Conservation (phyloP, 2,888 invertebrate genomes). For the Lithodes maja region DNA sequence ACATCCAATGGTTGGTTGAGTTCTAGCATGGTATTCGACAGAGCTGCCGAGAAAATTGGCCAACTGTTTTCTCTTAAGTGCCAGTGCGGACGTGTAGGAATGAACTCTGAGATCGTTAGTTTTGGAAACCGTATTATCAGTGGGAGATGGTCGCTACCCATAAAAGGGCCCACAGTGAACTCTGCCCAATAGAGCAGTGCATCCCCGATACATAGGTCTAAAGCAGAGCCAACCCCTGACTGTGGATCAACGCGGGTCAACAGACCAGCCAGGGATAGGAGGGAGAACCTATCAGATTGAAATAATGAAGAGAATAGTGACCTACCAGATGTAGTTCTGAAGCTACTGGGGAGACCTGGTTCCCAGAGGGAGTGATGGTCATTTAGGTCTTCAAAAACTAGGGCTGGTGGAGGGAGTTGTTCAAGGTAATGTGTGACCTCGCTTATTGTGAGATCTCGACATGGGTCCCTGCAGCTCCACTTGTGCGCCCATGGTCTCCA, state of each 20-base stretch:
- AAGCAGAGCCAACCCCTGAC: background rate
- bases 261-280: background rate
- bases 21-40: background rate
- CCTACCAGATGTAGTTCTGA: background rate
- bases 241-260: background rate
- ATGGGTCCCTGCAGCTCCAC: too few species aligned
- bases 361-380: background rate
- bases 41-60: background rate
- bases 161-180: background rate
- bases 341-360: background rate
- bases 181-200: background rate
- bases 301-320: background rate
- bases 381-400: background rate
- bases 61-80: background rate
- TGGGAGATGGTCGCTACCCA: slow-evolving; percentile 3
- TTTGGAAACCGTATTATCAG: background rate
- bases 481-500: too few species aligned
- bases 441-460: too few species aligned
- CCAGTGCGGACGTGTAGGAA: background rate
- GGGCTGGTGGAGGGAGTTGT: background rate
- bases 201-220: background rate
- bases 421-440: background rate
- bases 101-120: background rate
- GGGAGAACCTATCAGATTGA: background rate
- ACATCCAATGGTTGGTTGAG: background rate